These are phyloP conservation scores for Campylomormyrus tamandua DNA, from an alignment of 2,113 vertebrate genomes.

Conservation along the genomic window DNA sequence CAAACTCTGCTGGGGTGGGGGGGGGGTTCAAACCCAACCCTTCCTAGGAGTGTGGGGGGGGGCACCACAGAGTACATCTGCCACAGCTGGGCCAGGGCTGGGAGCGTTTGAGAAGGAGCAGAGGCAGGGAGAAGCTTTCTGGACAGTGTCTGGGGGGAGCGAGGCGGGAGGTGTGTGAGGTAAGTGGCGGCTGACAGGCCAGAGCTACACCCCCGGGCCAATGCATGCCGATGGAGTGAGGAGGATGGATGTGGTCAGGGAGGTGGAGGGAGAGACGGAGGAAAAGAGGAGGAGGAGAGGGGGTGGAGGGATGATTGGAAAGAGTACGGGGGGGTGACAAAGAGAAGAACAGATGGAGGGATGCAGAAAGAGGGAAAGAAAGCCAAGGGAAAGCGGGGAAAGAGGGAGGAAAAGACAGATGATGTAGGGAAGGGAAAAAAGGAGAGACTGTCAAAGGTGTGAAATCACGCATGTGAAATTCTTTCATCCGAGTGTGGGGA, in stretches of 20 bases:
- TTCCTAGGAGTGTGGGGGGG: not conserved
- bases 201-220: not conserved
- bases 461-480: not conserved
- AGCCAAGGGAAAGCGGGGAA: conserved; percentile 6
- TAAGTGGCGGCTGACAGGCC: conserved; percentile 11
- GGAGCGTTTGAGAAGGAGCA: not conserved
- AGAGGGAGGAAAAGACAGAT: not conserved
- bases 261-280: not conserved
- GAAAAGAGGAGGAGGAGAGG: not conserved
- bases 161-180: not conserved
- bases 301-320: not conserved
- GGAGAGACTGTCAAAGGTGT: not conserved
- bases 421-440: not conserved
- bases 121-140: not conserved
- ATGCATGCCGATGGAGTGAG: not conserved
- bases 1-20: not conserved
- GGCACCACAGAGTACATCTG: not conserved
- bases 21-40: not conserved
- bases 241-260: not conserved
- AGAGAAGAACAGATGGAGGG: not conserved
- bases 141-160: not conserved
- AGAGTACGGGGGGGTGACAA: not conserved
- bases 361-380: conserved; percentile 19
- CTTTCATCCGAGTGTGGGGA: not conserved
- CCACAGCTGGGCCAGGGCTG: not conserved